A percentile compares a stretch with the other conserved stretches of the same genome.
These are phyloP conservation scores for Operophtera brumata DNA, from an alignment of 2,888 invertebrate species.

Conservation along the genomic window DNA sequence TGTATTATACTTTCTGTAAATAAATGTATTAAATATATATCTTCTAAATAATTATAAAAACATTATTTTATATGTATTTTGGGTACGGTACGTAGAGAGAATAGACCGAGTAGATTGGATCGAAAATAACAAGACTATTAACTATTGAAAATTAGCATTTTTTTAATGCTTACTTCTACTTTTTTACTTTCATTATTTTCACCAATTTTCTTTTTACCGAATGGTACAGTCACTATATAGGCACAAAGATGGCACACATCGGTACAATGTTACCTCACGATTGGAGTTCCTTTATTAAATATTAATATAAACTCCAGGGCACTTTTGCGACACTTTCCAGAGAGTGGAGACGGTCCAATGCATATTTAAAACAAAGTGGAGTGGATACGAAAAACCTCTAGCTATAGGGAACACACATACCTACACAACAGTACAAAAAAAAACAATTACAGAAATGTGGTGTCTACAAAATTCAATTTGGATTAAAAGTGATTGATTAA, in stretches of 20 bases:
- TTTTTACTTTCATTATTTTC: neutral
- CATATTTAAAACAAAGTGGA: conserved; percentile 70
- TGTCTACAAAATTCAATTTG: neutral
- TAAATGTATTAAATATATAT: too few relatives aligned
- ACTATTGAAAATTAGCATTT: too few relatives aligned
- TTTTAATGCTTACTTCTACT: neutral
- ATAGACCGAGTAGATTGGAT: too few relatives aligned
- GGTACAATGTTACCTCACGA: conserved; percentile 54
- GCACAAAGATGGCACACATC: conserved; percentile 28
- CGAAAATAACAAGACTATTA: too few relatives aligned
- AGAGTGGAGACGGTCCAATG: conserved; percentile 59
- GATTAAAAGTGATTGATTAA: too few relatives aligned
- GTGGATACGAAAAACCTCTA: conserved; percentile 23
- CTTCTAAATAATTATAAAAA: too few relatives aligned
- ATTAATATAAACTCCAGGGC: conserved; percentile 66
- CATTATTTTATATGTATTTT: too few relatives aligned
- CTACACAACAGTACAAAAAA: neutral
- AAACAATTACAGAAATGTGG: neutral
- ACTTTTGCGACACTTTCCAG: conserved; percentile 63
- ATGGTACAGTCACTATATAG: too few relatives aligned
- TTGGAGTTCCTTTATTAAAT: conserved; percentile 68
- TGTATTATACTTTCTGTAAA: too few relatives aligned
- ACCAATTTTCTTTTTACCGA: too few relatives aligned
- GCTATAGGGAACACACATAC: conserved; percentile 15
- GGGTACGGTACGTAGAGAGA: too few relatives aligned